Percentiles rank a stretch among this genome's conserved stretches.
These are phyloP conservation scores for human (Homo sapiens) DNA, from an alignment of 2,113 vertebrate species.

Conservation along the genomic window GRCh38 chr9:119783001-119783500, in stretches of 20 bases:
- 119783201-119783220: slow-evolving; percentile 42
- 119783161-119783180: slow-evolving; percentile 31
- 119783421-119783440: slow-evolving; percentile 7
- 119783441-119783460: background rate
- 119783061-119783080: background rate
- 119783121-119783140: background rate
- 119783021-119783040: background rate
- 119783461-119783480: background rate
- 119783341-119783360: background rate
- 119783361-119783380: background rate
- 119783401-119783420: background rate
- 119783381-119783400: background rate
- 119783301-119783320: slow-evolving; percentile 3
- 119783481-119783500: background rate
- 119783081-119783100: background rate
- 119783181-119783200: background rate
- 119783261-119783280: background rate
- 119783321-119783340: background rate
- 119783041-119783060: background rate
- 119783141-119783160: background rate
- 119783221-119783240: background rate
- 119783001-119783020: background rate
- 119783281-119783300: slow-evolving; percentile 17
- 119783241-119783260: slow-evolving; percentile 31
- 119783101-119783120: background rate